Evolutionary conservation across 2,113 vertebrate species (phyloP), one percentile per base, ranked within the genome.

Genomic region (Dolichallabes microphthalmus): DNA sequence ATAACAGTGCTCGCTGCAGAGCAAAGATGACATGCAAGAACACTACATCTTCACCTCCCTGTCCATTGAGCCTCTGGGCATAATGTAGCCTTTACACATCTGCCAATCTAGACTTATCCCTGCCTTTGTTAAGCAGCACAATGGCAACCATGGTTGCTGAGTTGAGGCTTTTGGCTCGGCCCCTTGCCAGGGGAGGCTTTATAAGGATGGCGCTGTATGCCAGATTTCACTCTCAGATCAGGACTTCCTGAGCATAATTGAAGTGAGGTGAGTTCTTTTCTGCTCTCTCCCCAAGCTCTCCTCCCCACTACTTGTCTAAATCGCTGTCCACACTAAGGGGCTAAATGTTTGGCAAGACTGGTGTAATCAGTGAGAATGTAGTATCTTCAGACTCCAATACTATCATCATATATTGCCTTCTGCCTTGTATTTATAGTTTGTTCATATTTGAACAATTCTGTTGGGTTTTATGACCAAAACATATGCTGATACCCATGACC

Each of bases 101-200:
- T 94, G 89, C 80, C 77, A 80, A 87, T 92, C 92, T 91, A 93
- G 93, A 94, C 93, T 85, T 93, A 94, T 83, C 91, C 82, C 39
- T 20, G 85, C 91, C 91, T 93, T 95, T 94, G 94, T 95, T 84
- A 84, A 8, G 45, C 6, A 64, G 73, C 80, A 91, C 90, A 94
- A 92, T 91, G 86, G 27, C 8, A 76, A 2, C 88, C 91, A 87
- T 92, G 88, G 75, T 5, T 82, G 92, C 58, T 89, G 94, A 94
- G 88, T 89, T 0, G 91, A 93, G 92, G 92, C 88, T 96, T 95
- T 95, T 91, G 53, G 1, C 85, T 83, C 92, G 93, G 93, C 91
- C 92, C 80, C 89, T 88, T 92, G 90, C 93, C 94, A 94, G 91
- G 91, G 94, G 92, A 95, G 94, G 94, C 95, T 95, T 95, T 95